These are phyloP conservation scores for Sminthopsis crassicaudata DNA, from an alignment of 2,113 vertebrate genomes.

Conservation along the genomic window DNA sequence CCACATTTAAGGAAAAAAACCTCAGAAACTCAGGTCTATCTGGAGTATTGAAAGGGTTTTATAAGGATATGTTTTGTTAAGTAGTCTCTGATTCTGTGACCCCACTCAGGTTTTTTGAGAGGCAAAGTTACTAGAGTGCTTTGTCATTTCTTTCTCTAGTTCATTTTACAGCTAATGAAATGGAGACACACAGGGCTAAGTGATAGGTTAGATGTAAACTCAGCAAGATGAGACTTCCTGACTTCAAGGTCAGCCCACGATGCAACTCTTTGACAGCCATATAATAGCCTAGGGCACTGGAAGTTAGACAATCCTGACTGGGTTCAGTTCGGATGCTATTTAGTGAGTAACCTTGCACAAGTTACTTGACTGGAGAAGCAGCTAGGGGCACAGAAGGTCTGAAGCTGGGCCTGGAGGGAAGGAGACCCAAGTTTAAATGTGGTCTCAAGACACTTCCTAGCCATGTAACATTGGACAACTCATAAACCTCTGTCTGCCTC, in stretches of 20 bases:
- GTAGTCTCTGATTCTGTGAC: no score
- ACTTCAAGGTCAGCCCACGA: no score
- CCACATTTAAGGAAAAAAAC: neutral
- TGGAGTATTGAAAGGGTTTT: neutral
- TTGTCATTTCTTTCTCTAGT: neutral
- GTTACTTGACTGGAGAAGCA: no score
- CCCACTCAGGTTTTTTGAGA: neutral
- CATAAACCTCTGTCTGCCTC: neutral
- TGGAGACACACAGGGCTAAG: neutral
- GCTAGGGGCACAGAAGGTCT: no score
- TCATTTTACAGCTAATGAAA: neutral
- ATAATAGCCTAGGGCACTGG: neutral
- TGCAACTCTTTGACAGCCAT: neutral
- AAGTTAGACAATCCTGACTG: neutral
- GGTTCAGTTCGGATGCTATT: neutral
- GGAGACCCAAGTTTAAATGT: neutral
- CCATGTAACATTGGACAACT: neutral
- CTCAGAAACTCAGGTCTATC: neutral
- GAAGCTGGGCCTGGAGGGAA: neutral
- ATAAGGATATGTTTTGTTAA: neutral
- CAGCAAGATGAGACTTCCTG: no score
- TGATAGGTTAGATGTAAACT: neutral
- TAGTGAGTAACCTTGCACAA: neutral
- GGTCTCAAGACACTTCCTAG: neutral
- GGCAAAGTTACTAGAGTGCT: neutral